A percentile compares a stretch with the other conserved stretches of the same genome.
These are phyloP conservation scores for Metellina segmentata DNA, from an alignment of 2,888 invertebrate genomes.

Conservation along the genomic window DNA sequence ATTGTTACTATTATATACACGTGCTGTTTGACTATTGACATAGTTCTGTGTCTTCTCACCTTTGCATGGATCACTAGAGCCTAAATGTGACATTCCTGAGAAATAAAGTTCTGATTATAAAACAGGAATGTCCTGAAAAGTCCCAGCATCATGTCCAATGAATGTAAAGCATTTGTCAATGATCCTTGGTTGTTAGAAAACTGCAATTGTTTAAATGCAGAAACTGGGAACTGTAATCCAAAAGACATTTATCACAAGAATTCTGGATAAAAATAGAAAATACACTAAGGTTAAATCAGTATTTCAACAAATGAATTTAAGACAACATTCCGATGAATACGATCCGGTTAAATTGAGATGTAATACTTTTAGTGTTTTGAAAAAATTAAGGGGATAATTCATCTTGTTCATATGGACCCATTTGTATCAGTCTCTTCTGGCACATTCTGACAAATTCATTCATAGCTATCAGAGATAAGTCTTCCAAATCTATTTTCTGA, in stretches of 20 bases:
- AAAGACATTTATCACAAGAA: slow-evolving; percentile 24
- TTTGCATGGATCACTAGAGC: slow-evolving; percentile 62
- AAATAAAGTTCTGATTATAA: slow-evolving; percentile 43
- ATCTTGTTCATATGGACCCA: too few species aligned
- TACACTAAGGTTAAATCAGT: too few species aligned
- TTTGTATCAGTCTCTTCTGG: too few species aligned
- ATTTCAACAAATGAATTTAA: too few species aligned
- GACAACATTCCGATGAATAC: too few species aligned
- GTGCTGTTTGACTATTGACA: slow-evolving; percentile 36
- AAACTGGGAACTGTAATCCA: background rate
- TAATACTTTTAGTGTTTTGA: too few species aligned
- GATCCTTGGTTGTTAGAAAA: background rate
- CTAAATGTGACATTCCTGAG: slow-evolving; percentile 75
- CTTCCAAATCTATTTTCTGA: too few species aligned
- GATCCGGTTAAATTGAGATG: too few species aligned
- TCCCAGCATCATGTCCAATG: slow-evolving; percentile 61
- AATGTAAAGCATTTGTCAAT: slow-evolving; percentile 25
- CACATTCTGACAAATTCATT: too few species aligned
- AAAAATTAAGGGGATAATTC: too few species aligned
- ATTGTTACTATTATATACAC: slow-evolving; percentile 45
- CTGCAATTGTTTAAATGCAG: background rate
- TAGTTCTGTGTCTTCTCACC: slow-evolving; percentile 71
- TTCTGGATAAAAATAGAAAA: too few species aligned
- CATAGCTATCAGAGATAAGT: too few species aligned
- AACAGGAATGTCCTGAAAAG: slow-evolving; percentile 40